Evolutionary conservation across 2,797 vertebrate genomes (phyloP), one percentile per base, ranked within the genome.

Genomic region (Cyprinodon diabolis): DNA sequence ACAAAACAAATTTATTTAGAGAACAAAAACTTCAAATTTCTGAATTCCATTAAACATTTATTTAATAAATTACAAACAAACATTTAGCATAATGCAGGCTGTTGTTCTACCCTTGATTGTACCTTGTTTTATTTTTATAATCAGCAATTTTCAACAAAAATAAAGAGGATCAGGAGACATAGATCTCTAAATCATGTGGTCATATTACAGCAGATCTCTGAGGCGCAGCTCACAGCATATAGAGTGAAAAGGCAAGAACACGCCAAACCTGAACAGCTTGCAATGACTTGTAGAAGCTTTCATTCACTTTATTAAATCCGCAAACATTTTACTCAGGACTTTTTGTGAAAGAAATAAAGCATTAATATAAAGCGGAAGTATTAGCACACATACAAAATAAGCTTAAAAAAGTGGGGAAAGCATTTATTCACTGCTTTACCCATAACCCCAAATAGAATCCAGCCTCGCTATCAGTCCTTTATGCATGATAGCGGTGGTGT

Each of bases 1-100:
- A 81, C 55, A 87, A 89, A 89, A 90, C 75, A 57, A 79, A 85
- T 91, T 90, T 75, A 89, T 84, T 87, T 52, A 89, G 77, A 87
- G 25, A 67, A 84, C 66, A 89, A 83, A 2, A 37, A 43, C 60
- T 79, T 72, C 15, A 78, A 82, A 79, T 75, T 84, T 69, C 63
- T 82, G 65, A 79, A 84, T 69, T 54, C 56, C 54, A n/a, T 65
- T 14, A 65, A 7, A 65, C 10, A 45, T 77, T 66, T 11, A 8
- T 71, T 60, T 76, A 78, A 67, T 76, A 72, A 76, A 72, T 75
- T 82, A 75, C 40, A 76, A 75, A 82, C 77, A 82, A 78, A 84
- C 49, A 76, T 52, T 12, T 1, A 37, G 81, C 52, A 71, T 52
- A 47, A 55, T 71, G 69, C n/a, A 51, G 19, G 69, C 51, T 72